Conservation (phyloP, 2,888 invertebrate genomes). For the Acleris laterana region DNA sequence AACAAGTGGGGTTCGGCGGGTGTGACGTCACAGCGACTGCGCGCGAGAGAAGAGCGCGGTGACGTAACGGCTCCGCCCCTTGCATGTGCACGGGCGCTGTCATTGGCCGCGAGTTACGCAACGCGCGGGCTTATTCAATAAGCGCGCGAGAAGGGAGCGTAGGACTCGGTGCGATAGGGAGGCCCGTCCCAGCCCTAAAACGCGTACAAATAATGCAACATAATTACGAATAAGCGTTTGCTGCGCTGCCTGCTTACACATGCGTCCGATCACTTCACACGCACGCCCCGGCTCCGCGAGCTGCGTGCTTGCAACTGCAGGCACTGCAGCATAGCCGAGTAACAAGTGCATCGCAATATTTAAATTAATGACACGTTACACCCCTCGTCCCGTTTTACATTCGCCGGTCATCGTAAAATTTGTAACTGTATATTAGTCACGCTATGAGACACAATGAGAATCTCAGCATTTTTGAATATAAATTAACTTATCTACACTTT, state of each 20-base stretch:
- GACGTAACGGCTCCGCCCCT: slow-evolving; percentile 83
- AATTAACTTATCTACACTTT: too few species aligned
- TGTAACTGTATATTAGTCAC: slow-evolving; percentile 25
- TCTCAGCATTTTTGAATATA: too few species aligned
- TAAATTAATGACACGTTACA: slow-evolving; percentile 55
- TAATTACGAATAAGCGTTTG: slow-evolving; percentile 58
- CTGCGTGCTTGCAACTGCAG: slow-evolving; percentile 28
- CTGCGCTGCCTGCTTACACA: slow-evolving; percentile 49
- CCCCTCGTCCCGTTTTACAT: slow-evolving; percentile 34
- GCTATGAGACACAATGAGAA: slow-evolving; percentile 14
- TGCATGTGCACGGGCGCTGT: slow-evolving; percentile 79
- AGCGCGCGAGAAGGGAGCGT: slow-evolving; percentile 74
- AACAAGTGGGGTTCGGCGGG: slow-evolving; percentile 47
- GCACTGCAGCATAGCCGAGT: slow-evolving; percentile 40
- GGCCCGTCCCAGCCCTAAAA: slow-evolving; percentile 73
- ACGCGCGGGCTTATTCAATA: slow-evolving; percentile 76
- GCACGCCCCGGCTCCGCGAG: slow-evolving; percentile 44
- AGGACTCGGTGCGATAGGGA: slow-evolving; percentile 71
- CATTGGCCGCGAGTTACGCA: slow-evolving; percentile 83
- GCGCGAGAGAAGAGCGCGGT: slow-evolving; percentile 75
- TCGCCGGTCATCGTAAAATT: slow-evolving; percentile 26
- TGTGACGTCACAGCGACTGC: slow-evolving; percentile 83
- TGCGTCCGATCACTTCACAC: slow-evolving; percentile 52
- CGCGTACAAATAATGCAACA: slow-evolving; percentile 73
- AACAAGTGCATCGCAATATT: slow-evolving; percentile 63